phyloP scores from a whole-genome alignment of 2,888 invertebrate species.

The Homarus gammarus region DNA sequence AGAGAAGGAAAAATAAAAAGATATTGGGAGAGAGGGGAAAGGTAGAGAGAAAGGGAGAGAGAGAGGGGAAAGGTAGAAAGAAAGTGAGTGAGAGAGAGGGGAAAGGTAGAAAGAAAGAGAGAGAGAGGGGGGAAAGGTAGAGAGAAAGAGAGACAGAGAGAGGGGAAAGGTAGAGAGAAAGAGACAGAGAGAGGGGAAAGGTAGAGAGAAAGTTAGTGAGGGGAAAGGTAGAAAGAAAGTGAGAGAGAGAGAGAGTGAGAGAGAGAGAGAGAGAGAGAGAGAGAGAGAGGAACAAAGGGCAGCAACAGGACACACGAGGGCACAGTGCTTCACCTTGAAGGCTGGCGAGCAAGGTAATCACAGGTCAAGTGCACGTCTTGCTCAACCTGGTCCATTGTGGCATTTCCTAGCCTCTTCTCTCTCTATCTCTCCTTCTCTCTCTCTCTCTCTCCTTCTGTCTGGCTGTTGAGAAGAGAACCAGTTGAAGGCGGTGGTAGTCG shows the following conservation, averaged over 20 bases:
- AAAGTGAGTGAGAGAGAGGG: no score
- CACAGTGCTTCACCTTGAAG: background rate
- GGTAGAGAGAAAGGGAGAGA: background rate
- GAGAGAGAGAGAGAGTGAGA: no score
- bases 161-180: no score
- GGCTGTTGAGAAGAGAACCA: background rate
- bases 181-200: no score
- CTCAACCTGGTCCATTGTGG: conserved; percentile 1
- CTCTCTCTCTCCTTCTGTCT: no score
- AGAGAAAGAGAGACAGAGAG: no score
- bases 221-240: no score
- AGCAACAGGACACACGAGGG: background rate
- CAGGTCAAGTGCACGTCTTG: background rate
- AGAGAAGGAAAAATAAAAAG: background rate
- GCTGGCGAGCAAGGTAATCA: conserved; percentile 1
- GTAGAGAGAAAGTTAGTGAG: no score
- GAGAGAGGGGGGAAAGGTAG: no score
- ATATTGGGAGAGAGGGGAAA: background rate
- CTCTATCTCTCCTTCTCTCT: background rate
- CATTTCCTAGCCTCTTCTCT: background rate
- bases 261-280: background rate
- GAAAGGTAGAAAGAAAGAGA: no score
- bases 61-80: no score
- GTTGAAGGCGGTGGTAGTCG: background rate
- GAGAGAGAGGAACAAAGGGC: background rate